Evolutionary conservation across 2,113 vertebrate genomes (phyloP), one percentile per base, ranked within the genome.

Genomic region (Odobenus rosmarus): DNA sequence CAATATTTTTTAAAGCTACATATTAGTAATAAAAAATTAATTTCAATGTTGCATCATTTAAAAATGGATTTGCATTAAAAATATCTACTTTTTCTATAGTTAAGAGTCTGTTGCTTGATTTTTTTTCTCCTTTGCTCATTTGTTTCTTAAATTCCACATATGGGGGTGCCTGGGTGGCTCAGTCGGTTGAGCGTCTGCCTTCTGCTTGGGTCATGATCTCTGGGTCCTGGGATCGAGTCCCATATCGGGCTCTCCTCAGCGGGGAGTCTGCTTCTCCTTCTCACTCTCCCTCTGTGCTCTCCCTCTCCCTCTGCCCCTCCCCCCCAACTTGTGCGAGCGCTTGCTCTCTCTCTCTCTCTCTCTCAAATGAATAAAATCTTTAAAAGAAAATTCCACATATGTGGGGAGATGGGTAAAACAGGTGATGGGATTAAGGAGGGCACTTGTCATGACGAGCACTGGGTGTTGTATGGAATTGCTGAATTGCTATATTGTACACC

Each of bases 1-100:
- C 93, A 49, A 26, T 96, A 97, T 93, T 97, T 98, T 96, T 96
- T 97, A 98, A 97, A 96, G 91, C 84, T 97, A 62, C 97, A 61
- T 67, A 84, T 62, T 91, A 1, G 71, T 95, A 95, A 95, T 83
- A 91, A 93, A 96, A 90, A 87, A 86, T 83, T 90, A 85, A 84
- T 69, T 36, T 87, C 51, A 92, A 62, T 93, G 39, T 88, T 39
- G 21, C n/a, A 96, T 96, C 72, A 92, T 55, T 39, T 2, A 98
- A 88, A 51, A 84, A 89, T 86, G 83, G 42, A 95, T 97, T 98
- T 97, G 21, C 77, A 93, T 97, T 92, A 85, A 90, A 77, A 97
- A n/a, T 31, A 16, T 18, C 14, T 49, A 49, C 3, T 31, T 77
- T 77, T 77, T 77, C 74, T 77, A 4, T 77, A 31, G 74, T 18